A percentile compares a stretch with the other conserved stretches of the same genome.
phyloP scores from a whole-genome alignment of 2,113 vertebrate species.

The Pterocles burchelli region DNA sequence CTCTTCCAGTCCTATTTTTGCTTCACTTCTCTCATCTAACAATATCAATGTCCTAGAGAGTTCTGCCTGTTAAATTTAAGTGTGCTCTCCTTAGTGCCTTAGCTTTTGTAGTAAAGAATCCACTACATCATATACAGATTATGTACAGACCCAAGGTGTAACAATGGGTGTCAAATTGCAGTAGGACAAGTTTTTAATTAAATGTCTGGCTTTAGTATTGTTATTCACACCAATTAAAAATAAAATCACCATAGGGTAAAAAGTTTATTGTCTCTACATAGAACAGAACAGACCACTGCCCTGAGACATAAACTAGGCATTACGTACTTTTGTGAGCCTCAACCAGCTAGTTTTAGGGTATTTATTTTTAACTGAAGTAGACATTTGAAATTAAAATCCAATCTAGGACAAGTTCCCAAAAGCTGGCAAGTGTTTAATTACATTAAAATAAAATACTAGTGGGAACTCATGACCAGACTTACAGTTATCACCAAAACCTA shows the following conservation, averaged over 20 bases:
- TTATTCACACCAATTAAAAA: background rate
- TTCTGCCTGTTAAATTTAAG: slow-evolving; percentile 46
- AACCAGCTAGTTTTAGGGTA: background rate
- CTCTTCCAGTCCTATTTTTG: slow-evolving; percentile 59
- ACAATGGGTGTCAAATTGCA: background rate
- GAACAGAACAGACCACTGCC: background rate
- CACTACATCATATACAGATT: background rate
- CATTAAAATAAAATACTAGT: background rate
- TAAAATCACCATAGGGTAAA: background rate
- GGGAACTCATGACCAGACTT: background rate
- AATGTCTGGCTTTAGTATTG: background rate
- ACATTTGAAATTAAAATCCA: background rate
- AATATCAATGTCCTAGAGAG: slow-evolving; percentile 60
- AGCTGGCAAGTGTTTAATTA: background rate
- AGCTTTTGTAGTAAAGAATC: background rate
- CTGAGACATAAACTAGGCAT: background rate
- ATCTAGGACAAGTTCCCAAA: background rate
- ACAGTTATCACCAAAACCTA: background rate
- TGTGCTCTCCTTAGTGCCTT: background rate
- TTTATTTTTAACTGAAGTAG: background rate
- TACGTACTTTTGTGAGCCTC: background rate
- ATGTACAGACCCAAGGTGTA: background rate
- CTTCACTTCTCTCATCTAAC: slow-evolving; percentile 44
- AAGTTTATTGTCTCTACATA: background rate
- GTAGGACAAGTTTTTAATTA: background rate